These are phyloP conservation scores for Cosmorhoe ocellata DNA, from an alignment of 2,888 invertebrate species.

Conservation along the genomic window DNA sequence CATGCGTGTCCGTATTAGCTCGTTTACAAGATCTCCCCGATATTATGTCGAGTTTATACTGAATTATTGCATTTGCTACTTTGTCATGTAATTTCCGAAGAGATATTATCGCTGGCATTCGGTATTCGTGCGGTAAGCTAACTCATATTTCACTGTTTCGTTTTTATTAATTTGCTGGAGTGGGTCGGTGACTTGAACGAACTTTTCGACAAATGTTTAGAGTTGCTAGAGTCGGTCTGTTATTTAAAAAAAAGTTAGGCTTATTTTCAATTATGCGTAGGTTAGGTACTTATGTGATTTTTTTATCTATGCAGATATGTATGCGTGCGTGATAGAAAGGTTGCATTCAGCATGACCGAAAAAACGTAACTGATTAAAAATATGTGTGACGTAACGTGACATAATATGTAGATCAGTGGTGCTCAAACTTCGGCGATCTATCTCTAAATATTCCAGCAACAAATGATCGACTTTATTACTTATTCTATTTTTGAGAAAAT, in stretches of 20 bases:
- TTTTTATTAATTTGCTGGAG: conserved; percentile 8
- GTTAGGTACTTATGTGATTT: too few relatives aligned
- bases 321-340: too few relatives aligned
- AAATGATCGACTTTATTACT: too few relatives aligned
- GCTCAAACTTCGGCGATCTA: too few relatives aligned
- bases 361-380: too few relatives aligned
- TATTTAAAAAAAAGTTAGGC: not conserved
- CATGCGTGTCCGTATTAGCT: conserved; percentile 32
- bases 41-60: conserved; percentile 21
- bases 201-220: not conserved
- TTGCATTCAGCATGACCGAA: too few relatives aligned
- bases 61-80: conserved; percentile 26
- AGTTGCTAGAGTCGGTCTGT: not conserved
- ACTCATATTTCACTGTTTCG: conserved; percentile 11
- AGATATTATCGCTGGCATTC: conserved; percentile 23
- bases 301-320: too few relatives aligned
- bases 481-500: too few relatives aligned
- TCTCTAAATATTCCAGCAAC: too few relatives aligned
- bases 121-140: conserved; percentile 14
- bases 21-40: conserved; percentile 28
- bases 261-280: too few relatives aligned
- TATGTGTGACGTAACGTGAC: too few relatives aligned
- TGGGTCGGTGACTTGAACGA: not conserved
- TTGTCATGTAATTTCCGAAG: conserved; percentile 25
- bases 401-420: too few relatives aligned